Percentiles rank a stretch among this genome's conserved stretches.
Conservation (phyloP, 2,888 invertebrate genomes). For the Drosophila meridiana region DNA sequence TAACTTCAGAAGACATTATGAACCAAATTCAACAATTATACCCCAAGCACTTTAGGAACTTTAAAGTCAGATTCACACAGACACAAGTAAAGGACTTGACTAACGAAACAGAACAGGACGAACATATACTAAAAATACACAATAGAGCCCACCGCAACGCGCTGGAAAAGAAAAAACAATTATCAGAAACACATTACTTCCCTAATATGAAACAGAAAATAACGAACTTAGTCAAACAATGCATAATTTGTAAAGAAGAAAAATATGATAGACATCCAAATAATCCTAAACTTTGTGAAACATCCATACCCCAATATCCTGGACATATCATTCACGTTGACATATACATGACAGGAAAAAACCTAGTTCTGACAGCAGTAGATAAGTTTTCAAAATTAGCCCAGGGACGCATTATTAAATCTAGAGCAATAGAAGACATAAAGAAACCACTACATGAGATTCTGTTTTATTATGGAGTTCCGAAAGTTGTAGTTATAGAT, state of each 20-base stretch:
- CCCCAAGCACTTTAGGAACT: background rate
- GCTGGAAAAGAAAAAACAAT: background rate
- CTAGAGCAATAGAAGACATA: background rate
- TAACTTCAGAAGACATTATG: background rate
- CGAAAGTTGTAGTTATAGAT: background rate
- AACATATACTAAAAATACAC: background rate
- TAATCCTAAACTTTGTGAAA: background rate
- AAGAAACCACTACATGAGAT: background rate
- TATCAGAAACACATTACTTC: background rate
- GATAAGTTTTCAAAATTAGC: background rate
- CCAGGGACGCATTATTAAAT: background rate
- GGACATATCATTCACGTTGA: background rate
- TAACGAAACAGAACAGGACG: background rate
- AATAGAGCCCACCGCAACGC: background rate
- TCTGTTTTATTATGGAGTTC: background rate
- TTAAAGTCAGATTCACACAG: background rate
- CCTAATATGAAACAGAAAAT: background rate
- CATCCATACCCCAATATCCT: background rate
- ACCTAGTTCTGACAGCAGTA: background rate
- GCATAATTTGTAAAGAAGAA: background rate
- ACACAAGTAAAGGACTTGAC: background rate
- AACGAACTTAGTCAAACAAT: background rate
- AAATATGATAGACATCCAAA: background rate
- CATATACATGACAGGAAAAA: background rate
- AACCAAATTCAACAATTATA: background rate